phyloP scores from a whole-genome alignment of 2,113 vertebrate species.

The Pongo abelii region DNA sequence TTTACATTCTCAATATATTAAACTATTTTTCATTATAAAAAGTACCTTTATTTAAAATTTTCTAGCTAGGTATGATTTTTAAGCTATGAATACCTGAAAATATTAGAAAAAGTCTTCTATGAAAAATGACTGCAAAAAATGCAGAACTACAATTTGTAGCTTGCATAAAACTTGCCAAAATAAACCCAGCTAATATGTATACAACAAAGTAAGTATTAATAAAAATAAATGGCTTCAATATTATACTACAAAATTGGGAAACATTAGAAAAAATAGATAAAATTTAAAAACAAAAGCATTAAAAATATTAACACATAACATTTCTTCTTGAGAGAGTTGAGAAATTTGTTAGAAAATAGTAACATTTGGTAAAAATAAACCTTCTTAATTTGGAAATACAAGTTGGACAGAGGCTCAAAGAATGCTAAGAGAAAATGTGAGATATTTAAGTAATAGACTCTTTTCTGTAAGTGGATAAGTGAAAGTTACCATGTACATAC shows the following conservation, averaged over 20 bases:
- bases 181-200: background rate
- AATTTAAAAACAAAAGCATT: background rate
- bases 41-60: background rate
- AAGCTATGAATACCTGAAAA: background rate
- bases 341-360: background rate
- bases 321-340: background rate
- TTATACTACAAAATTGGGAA: background rate
- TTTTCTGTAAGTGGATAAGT: background rate
- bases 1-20: background rate
- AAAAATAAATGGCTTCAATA: background rate
- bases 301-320: no score
- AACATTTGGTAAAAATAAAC: background rate
- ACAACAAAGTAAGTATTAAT: background rate
- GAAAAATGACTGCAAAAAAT: background rate
- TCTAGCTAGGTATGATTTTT: background rate
- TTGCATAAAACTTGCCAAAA: background rate
- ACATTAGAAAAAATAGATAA: background rate
- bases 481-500: background rate
- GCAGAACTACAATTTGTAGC: background rate
- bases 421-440: background rate
- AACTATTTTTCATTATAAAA: background rate
- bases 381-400: background rate
- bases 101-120: background rate
- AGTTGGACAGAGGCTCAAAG: background rate
- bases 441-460: background rate